Evolutionary conservation across 2,888 invertebrate species (phyloP), one percentile per base, ranked within the genome.

Genomic region (Dichetophora obliterata): DNA sequence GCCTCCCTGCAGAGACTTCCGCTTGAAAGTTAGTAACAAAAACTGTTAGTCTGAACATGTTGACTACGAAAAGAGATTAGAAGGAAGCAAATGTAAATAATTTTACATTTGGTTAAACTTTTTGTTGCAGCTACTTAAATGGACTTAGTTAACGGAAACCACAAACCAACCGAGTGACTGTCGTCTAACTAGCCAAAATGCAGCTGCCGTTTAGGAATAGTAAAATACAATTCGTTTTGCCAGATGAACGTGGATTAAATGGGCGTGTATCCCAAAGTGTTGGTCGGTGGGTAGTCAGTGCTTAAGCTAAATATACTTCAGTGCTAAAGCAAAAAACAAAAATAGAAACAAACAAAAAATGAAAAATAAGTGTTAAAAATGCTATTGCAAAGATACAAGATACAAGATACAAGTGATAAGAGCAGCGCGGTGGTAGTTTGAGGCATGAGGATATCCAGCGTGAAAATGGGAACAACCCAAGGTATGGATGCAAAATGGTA

Each of bases 201-300:
- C 31, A 43, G 16, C n/a, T 59, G 48, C 37, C 61, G 54, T 24
- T 24, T 59, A 27, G 9, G 11, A 24, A 48, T 24, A 34, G 5
- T 16, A 31, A 27, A 24, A 22, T 11, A 43, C 19, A 54, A 22
- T 22, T 37, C 11, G 6, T 11, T 22, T n/a, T 48, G 24, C 14
- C 14, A 8, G 43, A 43, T 52, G 27, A 77, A 79, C 81, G 79
- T 81, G 80, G 80, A 79, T 81, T 81, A 81, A 81, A 80, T 80
- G 77, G 75, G 77, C 78, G 76, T 79, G 57, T 37, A 22, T 11
- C 31, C 34, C 31, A 31, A 63, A 31, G 27, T 31, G 19, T 31
- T n/a, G 14, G 31, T 14, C 16, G 11, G 8, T 31, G 57, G 27
- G 14, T 63, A n/a, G 27, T 22, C 50, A 48, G 68, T 50, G 27